Percentiles rank a stretch among this genome's conserved stretches.
These are phyloP conservation scores for Netelia melanura DNA, from an alignment of 2,888 invertebrate genomes.

Conservation along the genomic window DNA sequence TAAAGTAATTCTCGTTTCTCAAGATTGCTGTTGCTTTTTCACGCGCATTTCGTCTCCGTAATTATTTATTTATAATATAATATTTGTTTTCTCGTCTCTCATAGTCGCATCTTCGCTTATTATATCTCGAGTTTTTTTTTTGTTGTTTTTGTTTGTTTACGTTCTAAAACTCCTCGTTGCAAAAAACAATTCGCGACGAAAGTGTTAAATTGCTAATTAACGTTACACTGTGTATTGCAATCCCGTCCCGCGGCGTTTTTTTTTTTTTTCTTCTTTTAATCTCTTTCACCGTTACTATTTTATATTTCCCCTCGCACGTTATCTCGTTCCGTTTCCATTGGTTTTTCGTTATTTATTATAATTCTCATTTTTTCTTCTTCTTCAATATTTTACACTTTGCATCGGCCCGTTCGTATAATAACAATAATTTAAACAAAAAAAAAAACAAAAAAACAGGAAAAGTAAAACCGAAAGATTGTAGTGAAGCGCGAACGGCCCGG, in stretches of 20 bases:
- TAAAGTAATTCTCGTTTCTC: conserved; percentile 21
- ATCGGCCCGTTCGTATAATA: conserved; percentile 47
- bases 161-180: conserved; percentile 2
- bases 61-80: neutral
- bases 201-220: conserved; percentile 22
- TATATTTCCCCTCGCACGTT: neutral
- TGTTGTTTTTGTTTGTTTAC: too few relatives aligned
- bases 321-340: neutral
- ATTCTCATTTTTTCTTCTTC: neutral
- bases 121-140: conserved; percentile 1
- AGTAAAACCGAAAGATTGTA: conserved; percentile 14
- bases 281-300: neutral
- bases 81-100: neutral
- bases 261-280: neutral
- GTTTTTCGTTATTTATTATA: conserved; percentile 2
- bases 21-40: conserved; percentile 3
- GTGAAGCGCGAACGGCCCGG: conserved; percentile 22
- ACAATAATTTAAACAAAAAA: conserved; percentile 34
- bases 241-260: conserved; percentile 31
- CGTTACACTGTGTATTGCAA: conserved; percentile 39
- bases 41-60: neutral
- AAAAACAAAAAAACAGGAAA: conserved; percentile 5
- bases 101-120: neutral
- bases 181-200: conserved; percentile 6
- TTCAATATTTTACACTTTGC: conserved; percentile 55